Base-by-base conservation (phyloP, 2,888 invertebrate species). In the Ganaspis brasiliensis region DNA sequence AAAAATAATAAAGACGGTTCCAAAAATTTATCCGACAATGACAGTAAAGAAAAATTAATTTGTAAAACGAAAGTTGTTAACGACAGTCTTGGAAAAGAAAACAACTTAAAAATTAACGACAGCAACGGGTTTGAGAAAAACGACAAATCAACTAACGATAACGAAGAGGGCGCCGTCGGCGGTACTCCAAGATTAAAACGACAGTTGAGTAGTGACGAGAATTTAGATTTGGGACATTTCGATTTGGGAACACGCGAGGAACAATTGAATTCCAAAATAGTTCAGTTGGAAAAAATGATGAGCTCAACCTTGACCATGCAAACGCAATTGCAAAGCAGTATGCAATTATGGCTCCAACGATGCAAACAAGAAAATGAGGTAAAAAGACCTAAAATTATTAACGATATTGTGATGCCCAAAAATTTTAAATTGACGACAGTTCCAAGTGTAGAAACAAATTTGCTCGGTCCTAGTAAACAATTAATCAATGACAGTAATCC, bases 321-420 rank as follows among this genome's bases (percentile, higher is more conserved):
- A 40, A 40, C 6, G 4, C 9, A 40, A 40, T 12, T 40, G 40
- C 40, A 56, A n/a, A n/a, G 14, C 1, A 56, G 10, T 16, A 10
- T 56, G 56, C 3, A 19, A 10, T 2, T 1, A 24, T 56, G 56
- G 56, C 24, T 56, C 16, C 1, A 56, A 1, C 56, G 6, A n/a
- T 10, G 56, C 16, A 10, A 5, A n/a, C 10, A 2, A 9, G 56
- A 56, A 3, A 56, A 24, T 21, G 1, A 56, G 16, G 16, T 56
- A 56, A 56, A 56, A 56, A 56, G 16, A 56, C 56, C 56, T 24
- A 56, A 16, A 56, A 56, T 56, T 56, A 56, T 56, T 56, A 10
- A 56, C 14, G 9, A 56, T 56, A 24, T 2, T 8, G 14, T 24
- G 14, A 56, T 56, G 56, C 56, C 56, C 9, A 6, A 56, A 56